Conservation (phyloP, 2,888 invertebrate species). For the Pachliopta kotzebuea region DNA sequence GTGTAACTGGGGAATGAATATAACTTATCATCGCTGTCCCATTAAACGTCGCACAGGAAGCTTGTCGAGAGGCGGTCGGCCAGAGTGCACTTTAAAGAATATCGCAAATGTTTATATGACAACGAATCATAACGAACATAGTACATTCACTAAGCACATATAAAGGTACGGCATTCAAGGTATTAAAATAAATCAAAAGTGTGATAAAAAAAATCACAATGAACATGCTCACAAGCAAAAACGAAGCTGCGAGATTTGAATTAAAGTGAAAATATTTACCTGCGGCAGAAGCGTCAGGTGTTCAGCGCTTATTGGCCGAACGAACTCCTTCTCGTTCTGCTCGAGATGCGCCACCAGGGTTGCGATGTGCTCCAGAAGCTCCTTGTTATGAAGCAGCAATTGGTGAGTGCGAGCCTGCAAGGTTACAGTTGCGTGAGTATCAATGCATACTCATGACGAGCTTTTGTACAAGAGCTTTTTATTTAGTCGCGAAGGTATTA, state of each 20-base stretch:
- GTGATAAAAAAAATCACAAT: not conserved
- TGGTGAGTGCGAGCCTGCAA: constrained; percentile 93
- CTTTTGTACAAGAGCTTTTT: too few species aligned
- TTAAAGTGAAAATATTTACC: constrained; percentile 63
- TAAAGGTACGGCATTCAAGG: not conserved
- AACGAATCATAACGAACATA: not conserved
- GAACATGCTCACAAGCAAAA: constrained; percentile 14
- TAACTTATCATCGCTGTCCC: too few species aligned
- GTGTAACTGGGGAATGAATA: too few species aligned
- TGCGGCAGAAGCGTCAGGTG: constrained; percentile 86
- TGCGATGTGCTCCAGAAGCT: constrained; percentile 96
- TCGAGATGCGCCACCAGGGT: constrained; percentile 93
- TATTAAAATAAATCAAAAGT: not conserved
- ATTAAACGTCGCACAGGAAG: too few species aligned
- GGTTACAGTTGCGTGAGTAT: not conserved
- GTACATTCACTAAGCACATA: not conserved
- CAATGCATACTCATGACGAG: too few species aligned
- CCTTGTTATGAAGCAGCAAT: constrained; percentile 95
- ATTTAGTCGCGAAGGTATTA: too few species aligned
- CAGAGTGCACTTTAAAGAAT: not conserved
- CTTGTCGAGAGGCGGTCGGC: not conserved
- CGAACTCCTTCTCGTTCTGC: constrained; percentile 86
- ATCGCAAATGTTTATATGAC: not conserved
- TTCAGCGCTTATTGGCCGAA: constrained; percentile 77
- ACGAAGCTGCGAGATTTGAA: too few species aligned